Evolutionary conservation across 2,888 invertebrate species (phyloP), one percentile per base, ranked within the genome.

Genomic region (Zaprionus obscuricornis): DNA sequence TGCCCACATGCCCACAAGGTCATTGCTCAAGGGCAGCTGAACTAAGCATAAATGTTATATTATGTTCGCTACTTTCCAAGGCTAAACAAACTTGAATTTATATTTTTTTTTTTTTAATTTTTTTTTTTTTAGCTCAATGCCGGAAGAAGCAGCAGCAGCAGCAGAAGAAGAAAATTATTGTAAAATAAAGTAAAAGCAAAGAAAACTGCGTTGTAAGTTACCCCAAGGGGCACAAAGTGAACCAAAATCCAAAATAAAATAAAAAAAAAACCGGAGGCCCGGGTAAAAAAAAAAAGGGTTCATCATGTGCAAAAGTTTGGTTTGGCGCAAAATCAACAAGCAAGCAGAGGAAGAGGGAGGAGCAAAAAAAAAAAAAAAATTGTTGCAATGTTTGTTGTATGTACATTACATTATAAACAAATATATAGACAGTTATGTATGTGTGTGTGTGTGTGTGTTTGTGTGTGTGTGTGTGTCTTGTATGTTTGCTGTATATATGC

Each of bases 51-150:
- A 8, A 10, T 40, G 37, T 13, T 17, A 6, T 37, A 40, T 42
- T 14, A 20, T 20, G 31, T 31, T 20, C 47, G 34, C 29, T 33
- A 26, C 17, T 45, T 55, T 49, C 34, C 17, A 40, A 37, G 31
- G 52, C 36, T 46, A 62, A 72, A 66, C 60, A 74, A 75, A 83
- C 58, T 65, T 55, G 63, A 64, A 82, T 82, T 77, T 77, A 68
- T 74, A 81, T 77, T 85, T 69, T 82, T 78, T 68, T 62, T 66
- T 85, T 82, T 77, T 77, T 71, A 77, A 81, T 77, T 85, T 69
- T 82, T 78, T 68, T 62, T 66, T 54, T 66, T 68, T 63, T 26
- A 14, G 26, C 22, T 26, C 37, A n/a, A 8, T 11, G 43, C 5
- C 22, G 22, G 18, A 63, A 34, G 27, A 26, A 24, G 13, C 27